Evolutionary conservation across 2,113 vertebrate species (phyloP), one percentile per base, ranked within the genome.

Genomic region (Jaculus jaculus): DNA sequence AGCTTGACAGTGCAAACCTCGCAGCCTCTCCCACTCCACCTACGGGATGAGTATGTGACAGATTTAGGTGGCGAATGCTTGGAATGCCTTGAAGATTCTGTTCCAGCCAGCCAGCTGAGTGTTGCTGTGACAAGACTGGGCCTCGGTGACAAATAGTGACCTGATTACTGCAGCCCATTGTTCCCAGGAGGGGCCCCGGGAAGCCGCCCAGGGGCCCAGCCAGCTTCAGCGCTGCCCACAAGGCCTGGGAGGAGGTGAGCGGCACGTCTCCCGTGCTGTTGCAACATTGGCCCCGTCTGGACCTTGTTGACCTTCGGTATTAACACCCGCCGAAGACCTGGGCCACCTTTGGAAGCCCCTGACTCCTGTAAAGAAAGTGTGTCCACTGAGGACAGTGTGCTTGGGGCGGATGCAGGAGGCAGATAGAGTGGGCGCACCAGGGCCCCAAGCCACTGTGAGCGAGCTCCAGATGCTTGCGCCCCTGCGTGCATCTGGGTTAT

Each of bases 21-120:
- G 34, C 9, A 7, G 37, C 85, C 90, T 90, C 93, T 95, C 92
- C 94, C 90, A 80, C 30, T 83, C 94, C 82, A 72, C 90, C 92
- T 30, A 21, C 54, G 54, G 54, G 71, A 20, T 54, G 5, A 51
- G 66, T 2, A n/a, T 83, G 81, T 83, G 94, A 86, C 84, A 61
- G 82, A 71, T 84, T 86, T 77, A 89, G 87, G 93, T 73, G 34
- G 89, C 6, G 58, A 69, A 87, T 95, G 87, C 54, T 63, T 61
- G 32, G 37, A 80, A 90, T 97, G 71, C 94, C 88, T 96, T 85
- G 60, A 69, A 78, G 79, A 79, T 82, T 87, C 39, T 89, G 47
- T 60, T 89, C 23, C 13, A 84, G 63, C 60, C 51, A 54, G 71
- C 34, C 10, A 82, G 47, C 65, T 58, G 60, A 47, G 34, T 86